phyloP scores from a whole-genome alignment of 1,140 invertebrate species.

The Scaptomyza graminum region DNA sequence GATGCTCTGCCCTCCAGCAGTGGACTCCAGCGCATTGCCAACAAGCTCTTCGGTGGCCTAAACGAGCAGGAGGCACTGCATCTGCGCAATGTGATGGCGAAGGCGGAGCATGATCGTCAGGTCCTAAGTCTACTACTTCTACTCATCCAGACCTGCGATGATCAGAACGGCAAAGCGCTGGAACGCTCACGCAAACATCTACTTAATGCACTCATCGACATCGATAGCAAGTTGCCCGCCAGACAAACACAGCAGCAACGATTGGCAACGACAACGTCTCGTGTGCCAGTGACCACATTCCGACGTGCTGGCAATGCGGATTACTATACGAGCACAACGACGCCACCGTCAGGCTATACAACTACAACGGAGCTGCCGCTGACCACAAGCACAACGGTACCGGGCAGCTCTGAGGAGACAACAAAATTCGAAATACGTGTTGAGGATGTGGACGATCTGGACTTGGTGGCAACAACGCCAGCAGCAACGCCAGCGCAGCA shows the following conservation, averaged over 20 bases:
- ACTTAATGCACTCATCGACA: conserved; percentile 87
- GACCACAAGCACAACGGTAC: conserved; percentile 53
- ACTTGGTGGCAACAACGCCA: conserved; percentile 46
- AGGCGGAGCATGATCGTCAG: conserved; percentile 90
- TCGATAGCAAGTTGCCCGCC: conserved; percentile 83
- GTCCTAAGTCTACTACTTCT: conserved; percentile 90
- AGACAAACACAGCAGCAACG: conserved; percentile 44
- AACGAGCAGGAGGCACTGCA: conserved; percentile 90
- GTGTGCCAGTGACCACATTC: conserved; percentile 72
- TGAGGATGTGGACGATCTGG: conserved; percentile 69
- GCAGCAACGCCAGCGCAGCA: conserved; percentile 28
- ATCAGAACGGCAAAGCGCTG: conserved; percentile 87
- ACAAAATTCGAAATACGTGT: conserved; percentile 81
- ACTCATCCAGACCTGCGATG: conserved; percentile 90
- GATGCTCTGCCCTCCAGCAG: conserved; percentile 75
- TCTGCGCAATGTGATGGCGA: conserved; percentile 91
- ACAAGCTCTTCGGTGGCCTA: conserved; percentile 89
- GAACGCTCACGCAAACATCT: conserved; percentile 87
- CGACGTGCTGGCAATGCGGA: conserved; percentile 51
- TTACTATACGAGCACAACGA: conserved; percentile 61
- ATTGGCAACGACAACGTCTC: conserved; percentile 63
- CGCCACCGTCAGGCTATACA: conserved; percentile 50
- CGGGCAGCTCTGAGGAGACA: conserved; percentile 70
- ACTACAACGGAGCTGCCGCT: conserved; percentile 66
- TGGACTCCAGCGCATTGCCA: conserved; percentile 87